Conservation (phyloP, 2,888 invertebrate species). For the Chrysolina oricalcia region DNA sequence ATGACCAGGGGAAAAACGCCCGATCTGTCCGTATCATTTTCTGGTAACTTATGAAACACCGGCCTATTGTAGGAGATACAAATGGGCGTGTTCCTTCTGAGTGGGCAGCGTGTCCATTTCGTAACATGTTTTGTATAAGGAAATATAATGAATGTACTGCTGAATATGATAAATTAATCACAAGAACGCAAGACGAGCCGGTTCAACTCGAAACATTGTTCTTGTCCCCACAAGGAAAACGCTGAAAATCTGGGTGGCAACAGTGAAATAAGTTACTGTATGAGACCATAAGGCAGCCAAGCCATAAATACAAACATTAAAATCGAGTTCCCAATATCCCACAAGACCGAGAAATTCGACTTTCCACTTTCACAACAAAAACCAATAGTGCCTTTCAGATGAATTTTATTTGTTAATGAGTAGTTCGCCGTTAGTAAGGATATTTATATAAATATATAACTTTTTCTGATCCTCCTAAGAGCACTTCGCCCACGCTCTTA, state of each 20-base stretch:
- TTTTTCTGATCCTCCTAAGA: slow-evolving; percentile 32
- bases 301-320: slow-evolving; percentile 10
- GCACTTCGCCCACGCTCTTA: slow-evolving; percentile 28
- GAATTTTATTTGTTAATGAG: slow-evolving; percentile 28
- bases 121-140: slow-evolving; percentile 31
- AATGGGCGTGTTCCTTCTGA: slow-evolving; percentile 35
- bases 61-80: slow-evolving; percentile 32
- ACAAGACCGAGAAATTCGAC: neutral
- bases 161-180: slow-evolving; percentile 26
- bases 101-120: slow-evolving; percentile 19
- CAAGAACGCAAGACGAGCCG: slow-evolving; percentile 6
- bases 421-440: slow-evolving; percentile 5
- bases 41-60: slow-evolving; percentile 34
- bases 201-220: slow-evolving; percentile 2
- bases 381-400: neutral
- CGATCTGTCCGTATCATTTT: slow-evolving; percentile 20
- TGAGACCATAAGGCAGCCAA: neutral
- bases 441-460: slow-evolving; percentile 31
- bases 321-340: neutral
- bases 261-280: neutral
- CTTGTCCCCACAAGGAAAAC: slow-evolving; percentile 1
- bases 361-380: slow-evolving; percentile 21
- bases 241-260: slow-evolving; percentile 5
- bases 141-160: slow-evolving; percentile 25
- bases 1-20: slow-evolving; percentile 1